Evolutionary conservation across 37 sponge, comb jelly and placozoan genomes (phyloP).

Genomic region (Chondrosia reniformis): DNA sequence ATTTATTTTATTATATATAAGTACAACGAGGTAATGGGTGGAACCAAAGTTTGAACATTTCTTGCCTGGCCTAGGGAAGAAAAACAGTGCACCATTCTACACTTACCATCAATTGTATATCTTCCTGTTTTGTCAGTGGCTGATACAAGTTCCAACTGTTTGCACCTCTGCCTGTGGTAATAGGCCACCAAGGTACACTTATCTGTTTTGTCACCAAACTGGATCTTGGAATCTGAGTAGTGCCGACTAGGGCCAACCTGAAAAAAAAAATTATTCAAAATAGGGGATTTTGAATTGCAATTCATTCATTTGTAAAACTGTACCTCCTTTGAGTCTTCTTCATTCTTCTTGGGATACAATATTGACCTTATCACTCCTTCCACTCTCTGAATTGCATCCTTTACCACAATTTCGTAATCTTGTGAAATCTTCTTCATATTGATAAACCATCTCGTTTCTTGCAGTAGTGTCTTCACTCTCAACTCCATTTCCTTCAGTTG

Average conservation of each 20-base stretch:
- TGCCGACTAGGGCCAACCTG: neutral
- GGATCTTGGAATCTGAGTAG: neutral
- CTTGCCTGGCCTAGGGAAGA: too few relatives aligned
- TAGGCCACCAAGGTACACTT: slow-evolving; percentile 6
- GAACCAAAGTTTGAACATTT: too few relatives aligned
- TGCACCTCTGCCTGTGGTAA: slow-evolving; percentile 17
- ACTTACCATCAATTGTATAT: slow-evolving; percentile 15
- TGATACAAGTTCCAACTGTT: neutral
- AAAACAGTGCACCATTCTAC: neutral
- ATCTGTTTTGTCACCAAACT: neutral
- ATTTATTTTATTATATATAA: too few relatives aligned
- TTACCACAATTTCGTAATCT: slow-evolving; percentile 18
- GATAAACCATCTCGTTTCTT: slow-evolving; percentile 61
- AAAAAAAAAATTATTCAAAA: neutral
- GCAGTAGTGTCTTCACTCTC: slow-evolving; percentile 41
- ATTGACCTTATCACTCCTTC: slow-evolving; percentile 49
- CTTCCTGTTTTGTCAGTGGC: slow-evolving; percentile 10
- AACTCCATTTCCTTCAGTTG: slow-evolving; percentile 50
- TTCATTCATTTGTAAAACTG: too few relatives aligned
- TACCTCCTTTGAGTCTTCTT: slow-evolving; percentile 19
- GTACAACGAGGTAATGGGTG: too few relatives aligned
- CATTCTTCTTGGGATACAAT: slow-evolving; percentile 1
- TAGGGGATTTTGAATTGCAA: neutral
- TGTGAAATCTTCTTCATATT: slow-evolving; percentile 60
- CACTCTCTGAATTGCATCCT: slow-evolving; percentile 30